Evolutionary conservation across 1,140 invertebrate species (phyloP).

Genomic region (Anadara kagoshimensis): DNA sequence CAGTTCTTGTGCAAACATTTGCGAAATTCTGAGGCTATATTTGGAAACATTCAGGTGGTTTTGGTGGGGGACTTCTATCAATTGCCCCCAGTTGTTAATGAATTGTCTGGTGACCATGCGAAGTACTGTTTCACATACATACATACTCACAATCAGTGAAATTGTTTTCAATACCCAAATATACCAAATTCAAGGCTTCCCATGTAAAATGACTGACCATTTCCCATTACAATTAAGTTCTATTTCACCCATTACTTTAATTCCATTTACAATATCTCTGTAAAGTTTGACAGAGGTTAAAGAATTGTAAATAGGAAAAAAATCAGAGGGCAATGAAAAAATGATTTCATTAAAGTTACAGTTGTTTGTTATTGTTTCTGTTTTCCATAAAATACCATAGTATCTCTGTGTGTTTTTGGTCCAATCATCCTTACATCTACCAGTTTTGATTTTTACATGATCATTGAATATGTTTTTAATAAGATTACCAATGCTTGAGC

Average conservation of each 20-base stretch:
- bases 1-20: neutral
- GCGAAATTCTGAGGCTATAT: neutral
- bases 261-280: too few species aligned
- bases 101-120: neutral
- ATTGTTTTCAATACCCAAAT: too few species aligned
- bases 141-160: too few species aligned
- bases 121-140: slow-evolving; percentile 12
- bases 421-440: neutral
- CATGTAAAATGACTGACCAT: too few species aligned
- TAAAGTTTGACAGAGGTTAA: too few species aligned
- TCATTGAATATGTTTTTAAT: neutral
- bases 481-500: neutral
- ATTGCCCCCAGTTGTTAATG: slow-evolving; percentile 7
- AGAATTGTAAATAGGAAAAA: too few species aligned
- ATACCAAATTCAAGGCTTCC: too few species aligned
- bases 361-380: too few species aligned
- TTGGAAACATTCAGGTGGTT: slow-evolving; percentile 12
- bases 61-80: slow-evolving; percentile 13
- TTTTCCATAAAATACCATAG: neutral
- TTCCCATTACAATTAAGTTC: too few species aligned
- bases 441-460: neutral
- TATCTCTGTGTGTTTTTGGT: neutral
- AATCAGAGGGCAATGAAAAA: too few species aligned
- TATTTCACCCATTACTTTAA: too few species aligned
- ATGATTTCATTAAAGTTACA: too few species aligned